Conservation (phyloP, 1,140 invertebrate species). For the Procambarus virginalis region DNA sequence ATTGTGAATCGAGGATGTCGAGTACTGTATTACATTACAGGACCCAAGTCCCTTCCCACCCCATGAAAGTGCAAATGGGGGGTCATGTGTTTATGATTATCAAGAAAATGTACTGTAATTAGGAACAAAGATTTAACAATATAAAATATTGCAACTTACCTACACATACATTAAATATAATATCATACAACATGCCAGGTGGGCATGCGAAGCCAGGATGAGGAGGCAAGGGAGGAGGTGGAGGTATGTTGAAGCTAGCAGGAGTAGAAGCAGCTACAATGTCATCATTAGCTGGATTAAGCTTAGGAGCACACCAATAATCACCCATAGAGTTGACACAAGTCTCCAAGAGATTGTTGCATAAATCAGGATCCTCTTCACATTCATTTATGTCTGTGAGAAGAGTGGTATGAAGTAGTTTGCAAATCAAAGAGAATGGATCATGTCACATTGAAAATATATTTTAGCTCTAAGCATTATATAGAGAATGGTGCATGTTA, state of each 20-base stretch:
- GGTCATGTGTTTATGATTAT: too few species aligned
- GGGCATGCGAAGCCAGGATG: conserved; percentile 34
- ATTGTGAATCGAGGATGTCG: too few species aligned
- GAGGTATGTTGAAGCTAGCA: conserved; percentile 17
- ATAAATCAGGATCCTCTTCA: conserved; percentile 71
- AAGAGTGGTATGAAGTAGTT: neutral
- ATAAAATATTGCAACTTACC: conserved; percentile 16
- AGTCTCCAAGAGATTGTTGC: conserved; percentile 70
- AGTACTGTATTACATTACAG: too few species aligned
- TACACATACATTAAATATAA: conserved; percentile 13
- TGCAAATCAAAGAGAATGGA: neutral
- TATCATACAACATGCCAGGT: conserved; percentile 39
- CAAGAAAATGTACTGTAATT: too few species aligned
- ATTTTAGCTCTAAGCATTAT: too few species aligned
- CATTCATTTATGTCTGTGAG: conserved; percentile 80
- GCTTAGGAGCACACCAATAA: conserved; percentile 73
- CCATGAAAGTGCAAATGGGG: too few species aligned
- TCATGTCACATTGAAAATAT: neutral
- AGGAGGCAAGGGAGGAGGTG: conserved; percentile 33
- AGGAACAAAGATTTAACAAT: too few species aligned
- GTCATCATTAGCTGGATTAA: neutral
- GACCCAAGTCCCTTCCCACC: too few species aligned
- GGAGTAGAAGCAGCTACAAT: conserved; percentile 4
- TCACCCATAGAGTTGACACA: conserved; percentile 73
- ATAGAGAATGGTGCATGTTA: too few species aligned